Evolutionary conservation across 2,113 vertebrate species (phyloP).

Genomic region (Microcebus ravelobensis): DNA sequence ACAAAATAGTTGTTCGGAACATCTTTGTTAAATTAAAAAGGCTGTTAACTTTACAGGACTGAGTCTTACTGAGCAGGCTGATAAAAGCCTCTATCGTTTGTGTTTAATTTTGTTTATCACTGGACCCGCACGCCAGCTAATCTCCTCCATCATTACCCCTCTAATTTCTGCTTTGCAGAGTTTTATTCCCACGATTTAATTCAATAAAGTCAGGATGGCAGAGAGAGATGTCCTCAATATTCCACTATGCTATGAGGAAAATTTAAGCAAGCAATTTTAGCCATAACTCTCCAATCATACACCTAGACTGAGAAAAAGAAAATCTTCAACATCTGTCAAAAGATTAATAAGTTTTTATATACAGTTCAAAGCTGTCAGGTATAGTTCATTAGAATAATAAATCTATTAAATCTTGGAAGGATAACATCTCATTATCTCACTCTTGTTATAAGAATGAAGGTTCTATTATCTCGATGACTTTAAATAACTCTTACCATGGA

Average conservation of each 20-base stretch:
- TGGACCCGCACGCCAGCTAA: background rate
- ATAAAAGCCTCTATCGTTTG: background rate
- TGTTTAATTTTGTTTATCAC: slow-evolving; percentile 42
- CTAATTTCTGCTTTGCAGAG: slow-evolving; percentile 32
- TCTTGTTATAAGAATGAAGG: slow-evolving; percentile 74
- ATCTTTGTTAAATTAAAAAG: background rate
- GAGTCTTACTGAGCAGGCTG: background rate
- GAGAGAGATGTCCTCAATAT: background rate
- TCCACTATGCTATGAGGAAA: slow-evolving; percentile 43
- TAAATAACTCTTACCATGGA: slow-evolving; percentile 62
- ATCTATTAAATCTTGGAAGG: slow-evolving; percentile 70
- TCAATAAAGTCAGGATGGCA: background rate
- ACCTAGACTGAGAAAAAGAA: slow-evolving; percentile 32
- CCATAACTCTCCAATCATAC: background rate
- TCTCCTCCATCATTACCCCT: background rate
- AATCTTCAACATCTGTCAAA: slow-evolving; percentile 33
- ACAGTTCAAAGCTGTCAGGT: slow-evolving; percentile 66
- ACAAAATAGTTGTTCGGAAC: background rate
- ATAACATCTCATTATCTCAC: slow-evolving; percentile 81
- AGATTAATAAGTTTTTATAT: slow-evolving; percentile 69
- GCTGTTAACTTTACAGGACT: background rate
- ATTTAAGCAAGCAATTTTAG: slow-evolving; percentile 14
- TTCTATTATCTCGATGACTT: slow-evolving; percentile 70
- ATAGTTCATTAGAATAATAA: slow-evolving; percentile 76
- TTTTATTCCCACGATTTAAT: slow-evolving; percentile 45